phyloP scores from a whole-genome alignment of 2,888 invertebrate species.

The Hyppa rectilinea region DNA sequence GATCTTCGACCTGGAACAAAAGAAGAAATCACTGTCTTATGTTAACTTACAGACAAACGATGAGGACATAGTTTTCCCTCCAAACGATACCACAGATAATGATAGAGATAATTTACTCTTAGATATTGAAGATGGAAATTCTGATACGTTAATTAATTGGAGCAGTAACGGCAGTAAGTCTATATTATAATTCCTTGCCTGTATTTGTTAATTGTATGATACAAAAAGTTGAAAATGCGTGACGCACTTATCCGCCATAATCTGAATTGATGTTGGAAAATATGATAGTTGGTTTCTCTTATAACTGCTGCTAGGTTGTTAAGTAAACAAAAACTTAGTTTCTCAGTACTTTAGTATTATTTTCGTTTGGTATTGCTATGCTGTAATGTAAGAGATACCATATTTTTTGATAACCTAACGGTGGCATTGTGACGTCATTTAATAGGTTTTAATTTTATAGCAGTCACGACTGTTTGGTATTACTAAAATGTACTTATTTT shows the following conservation, averaged over 20 bases:
- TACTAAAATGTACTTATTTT: constrained; percentile 58
- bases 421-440: constrained; percentile 42
- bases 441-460: constrained; percentile 39
- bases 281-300: constrained; percentile 36
- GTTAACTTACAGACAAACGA: constrained; percentile 85
- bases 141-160: constrained; percentile 86
- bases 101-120: constrained; percentile 82
- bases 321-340: constrained; percentile 36
- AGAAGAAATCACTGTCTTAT: constrained; percentile 86
- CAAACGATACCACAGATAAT: constrained; percentile 69
- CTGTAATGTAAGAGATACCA: constrained; percentile 33
- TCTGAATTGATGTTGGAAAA: constrained; percentile 41
- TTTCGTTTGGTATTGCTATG: constrained; percentile 43
- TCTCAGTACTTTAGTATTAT: constrained; percentile 46
- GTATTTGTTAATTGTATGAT: constrained; percentile 27
- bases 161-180: constrained; percentile 83
- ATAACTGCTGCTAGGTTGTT: constrained; percentile 43
- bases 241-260: constrained; percentile 61
- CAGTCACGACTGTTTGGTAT: constrained; percentile 38
- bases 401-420: constrained; percentile 51
- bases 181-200: constrained; percentile 78
- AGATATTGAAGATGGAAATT: constrained; percentile 84
- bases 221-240: constrained; percentile 43
- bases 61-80: constrained; percentile 81
- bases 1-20: constrained; percentile 88